These are phyloP conservation scores for Eurystomus gularis DNA, from an alignment of 2,113 vertebrate genomes.

Conservation along the genomic window DNA sequence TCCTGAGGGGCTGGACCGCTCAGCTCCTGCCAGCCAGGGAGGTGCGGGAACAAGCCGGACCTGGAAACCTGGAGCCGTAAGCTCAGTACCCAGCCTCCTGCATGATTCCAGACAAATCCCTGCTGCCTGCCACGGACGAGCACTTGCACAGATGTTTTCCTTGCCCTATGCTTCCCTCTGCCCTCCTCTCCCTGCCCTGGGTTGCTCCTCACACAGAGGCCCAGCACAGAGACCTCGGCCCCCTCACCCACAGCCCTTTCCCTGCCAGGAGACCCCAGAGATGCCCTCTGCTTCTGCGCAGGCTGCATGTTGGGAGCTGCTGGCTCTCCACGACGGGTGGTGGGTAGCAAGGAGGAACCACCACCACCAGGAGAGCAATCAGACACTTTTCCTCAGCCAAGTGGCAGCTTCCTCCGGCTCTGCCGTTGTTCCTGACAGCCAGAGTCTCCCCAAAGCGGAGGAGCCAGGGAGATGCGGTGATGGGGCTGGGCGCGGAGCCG, in stretches of 20 bases:
- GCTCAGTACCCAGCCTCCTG: neutral
- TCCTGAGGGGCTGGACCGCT: neutral
- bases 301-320: neutral
- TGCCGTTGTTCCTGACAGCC: neutral
- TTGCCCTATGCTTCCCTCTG: neutral
- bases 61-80: neutral
- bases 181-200: neutral
- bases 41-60: neutral
- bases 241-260: neutral
- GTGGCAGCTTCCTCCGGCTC: neutral
- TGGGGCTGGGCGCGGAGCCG: neutral
- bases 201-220: neutral
- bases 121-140: neutral
- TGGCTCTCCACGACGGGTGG: neutral
- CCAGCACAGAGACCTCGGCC: neutral
- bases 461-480: rapidly evolving
- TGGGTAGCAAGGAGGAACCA: neutral
- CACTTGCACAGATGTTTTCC: neutral
- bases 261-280: neutral
- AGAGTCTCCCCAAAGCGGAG: neutral
- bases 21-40: neutral
- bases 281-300: rapidly evolving
- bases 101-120: neutral
- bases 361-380: neutral
- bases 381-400: neutral